Base-by-base conservation (phyloP, 2,797 vertebrate species). In the Calcarius lapponicus region DNA sequence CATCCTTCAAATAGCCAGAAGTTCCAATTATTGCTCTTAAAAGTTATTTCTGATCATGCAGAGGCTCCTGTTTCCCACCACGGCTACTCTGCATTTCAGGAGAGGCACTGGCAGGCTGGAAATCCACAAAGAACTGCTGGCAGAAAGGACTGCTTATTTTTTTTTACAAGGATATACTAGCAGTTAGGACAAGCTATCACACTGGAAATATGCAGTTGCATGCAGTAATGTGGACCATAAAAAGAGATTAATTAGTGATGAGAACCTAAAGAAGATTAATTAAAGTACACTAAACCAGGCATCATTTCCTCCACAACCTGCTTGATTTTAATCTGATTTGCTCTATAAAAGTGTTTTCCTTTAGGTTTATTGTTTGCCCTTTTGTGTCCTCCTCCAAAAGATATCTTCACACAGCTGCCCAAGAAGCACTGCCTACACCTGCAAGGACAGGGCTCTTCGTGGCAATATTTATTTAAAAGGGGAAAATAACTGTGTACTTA, bases 201-300 rank as follows among this genome's bases (percentile, higher is more conserved):
- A 2, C 31, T 64, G 50, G 51, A 87, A 95, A 92, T 91, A 87
- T 6, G 57, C 60, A 70, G 66, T 92, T 81, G 32, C 40, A 88
- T 40, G 65, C 45, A 84, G 28, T 76, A 84, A 74, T 73, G 32
- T 51, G 81, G 92, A 88, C 72, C 84, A 90, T 72, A 73, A 87
- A 94, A 93, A 89, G 43, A 91, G 73, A 95, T 91, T 93, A 88
- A 90, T 85, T 95, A 95, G 73, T 38, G 81, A 90, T 76, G 70
- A 78, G 94, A 90, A 92, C 86, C 56, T 79, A 89, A 90, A 95
- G 95, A 79, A 80, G 62, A 91, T 90, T 78, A 88, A 90, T 88
- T 93, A 62, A 88, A 86, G 32, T 71, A 93, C 32, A 85, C 38
- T 90, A 97, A 95, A 80, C 13, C 47, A 64, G 70, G 62, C 81